These are phyloP conservation scores for Collichthys lucidus DNA, from an alignment of 2,113 vertebrate species.

Conservation along the genomic window DNA sequence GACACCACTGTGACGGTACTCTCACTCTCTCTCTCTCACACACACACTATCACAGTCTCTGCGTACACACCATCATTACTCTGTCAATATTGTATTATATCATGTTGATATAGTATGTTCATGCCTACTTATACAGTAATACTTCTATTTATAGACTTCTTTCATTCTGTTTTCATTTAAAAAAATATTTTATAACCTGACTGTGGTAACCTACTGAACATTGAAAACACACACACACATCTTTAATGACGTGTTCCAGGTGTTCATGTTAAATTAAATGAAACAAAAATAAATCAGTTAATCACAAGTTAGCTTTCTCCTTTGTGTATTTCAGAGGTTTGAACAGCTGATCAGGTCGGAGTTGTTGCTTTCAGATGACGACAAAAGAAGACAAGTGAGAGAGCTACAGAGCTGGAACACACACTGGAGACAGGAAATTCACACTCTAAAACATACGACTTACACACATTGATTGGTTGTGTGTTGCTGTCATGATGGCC, in stretches of 20 bases:
- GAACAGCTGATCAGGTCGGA: conserved; percentile 44
- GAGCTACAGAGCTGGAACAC: conserved; percentile 58
- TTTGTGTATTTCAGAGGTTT: conserved; percentile 54
- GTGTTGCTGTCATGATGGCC: neutral
- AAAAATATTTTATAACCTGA: too few species aligned
- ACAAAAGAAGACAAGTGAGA: conserved; percentile 51
- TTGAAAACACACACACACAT: neutral
- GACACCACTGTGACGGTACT: conserved; percentile 63
- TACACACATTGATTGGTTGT: neutral
- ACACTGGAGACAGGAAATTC: conserved; percentile 64
- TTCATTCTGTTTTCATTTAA: too few species aligned
- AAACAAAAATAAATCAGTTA: too few species aligned
- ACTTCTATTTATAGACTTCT: too few species aligned
- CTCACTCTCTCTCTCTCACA: neutral
- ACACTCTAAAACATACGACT: conserved; percentile 21
- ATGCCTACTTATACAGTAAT: too few species aligned
- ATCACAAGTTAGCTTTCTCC: too few species aligned
- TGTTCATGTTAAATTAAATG: too few species aligned
- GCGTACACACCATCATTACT: too few species aligned
- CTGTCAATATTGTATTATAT: too few species aligned
- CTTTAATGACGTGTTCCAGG: too few species aligned
- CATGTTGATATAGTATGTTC: too few species aligned
- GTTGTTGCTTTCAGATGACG: neutral
- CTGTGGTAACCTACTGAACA: too few species aligned
- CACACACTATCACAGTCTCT: neutral